phyloP scores from a whole-genome alignment of 2,888 invertebrate species.

The Drosophila ezoana region DNA sequence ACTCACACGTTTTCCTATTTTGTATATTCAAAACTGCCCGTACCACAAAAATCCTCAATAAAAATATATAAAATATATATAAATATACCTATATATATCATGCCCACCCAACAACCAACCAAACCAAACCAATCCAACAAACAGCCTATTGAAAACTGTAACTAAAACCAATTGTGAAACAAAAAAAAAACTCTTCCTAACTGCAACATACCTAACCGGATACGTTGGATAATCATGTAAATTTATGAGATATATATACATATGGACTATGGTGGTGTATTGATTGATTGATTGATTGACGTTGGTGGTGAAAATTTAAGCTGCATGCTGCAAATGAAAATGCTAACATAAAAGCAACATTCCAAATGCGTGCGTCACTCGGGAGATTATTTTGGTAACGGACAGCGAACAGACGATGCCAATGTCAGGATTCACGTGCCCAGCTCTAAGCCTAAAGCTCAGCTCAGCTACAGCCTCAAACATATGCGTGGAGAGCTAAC shows the following conservation, averaged over 20 bases:
- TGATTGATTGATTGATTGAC: conserved; percentile 65
- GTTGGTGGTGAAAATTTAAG: conserved; percentile 71
- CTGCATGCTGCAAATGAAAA: conserved; percentile 62
- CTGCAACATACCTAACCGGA: conserved; percentile 49
- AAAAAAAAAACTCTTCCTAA: conserved; percentile 45
- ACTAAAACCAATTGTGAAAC: conserved; percentile 68
- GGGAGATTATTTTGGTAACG: conserved; percentile 71
- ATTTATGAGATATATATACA: conserved; percentile 30
- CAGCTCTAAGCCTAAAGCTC: conserved; percentile 33
- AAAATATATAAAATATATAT: conserved; percentile 27
- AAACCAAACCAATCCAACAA: conserved; percentile 46
- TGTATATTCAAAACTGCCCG: conserved; percentile 69
- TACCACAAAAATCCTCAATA: conserved; percentile 62
- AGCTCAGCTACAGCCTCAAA: conserved; percentile 37
- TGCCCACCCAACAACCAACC: conserved; percentile 49
- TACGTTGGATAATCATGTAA: conserved; percentile 54
- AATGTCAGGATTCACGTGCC: conserved; percentile 43
- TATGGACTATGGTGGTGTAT: conserved; percentile 70
- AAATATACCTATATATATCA: conserved; percentile 22
- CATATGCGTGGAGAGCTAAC: conserved; percentile 22
- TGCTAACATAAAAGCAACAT: conserved; percentile 54
- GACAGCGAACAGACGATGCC: conserved; percentile 61
- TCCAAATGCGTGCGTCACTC: conserved; percentile 28
- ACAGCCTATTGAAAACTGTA: conserved; percentile 72
- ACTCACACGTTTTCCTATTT: conserved; percentile 59